These are phyloP conservation scores for Leucophenga montana DNA, from an alignment of 2,888 invertebrate species.

Conservation along the genomic window DNA sequence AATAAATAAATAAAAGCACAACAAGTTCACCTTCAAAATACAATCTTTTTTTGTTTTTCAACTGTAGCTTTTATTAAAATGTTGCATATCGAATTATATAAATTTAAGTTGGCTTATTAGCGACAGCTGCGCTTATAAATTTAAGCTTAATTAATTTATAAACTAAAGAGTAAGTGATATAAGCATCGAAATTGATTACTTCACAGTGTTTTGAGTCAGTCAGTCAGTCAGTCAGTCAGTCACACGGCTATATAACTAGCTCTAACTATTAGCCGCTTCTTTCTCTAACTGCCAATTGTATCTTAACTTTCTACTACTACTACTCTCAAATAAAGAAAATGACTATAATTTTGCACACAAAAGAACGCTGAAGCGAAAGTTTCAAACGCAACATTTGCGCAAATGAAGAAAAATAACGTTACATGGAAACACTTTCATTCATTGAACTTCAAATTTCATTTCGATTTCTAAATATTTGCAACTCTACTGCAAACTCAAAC, in stretches of 20 bases:
- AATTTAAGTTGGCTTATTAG: slow-evolving; percentile 10
- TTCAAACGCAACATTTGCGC: background rate
- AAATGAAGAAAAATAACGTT: background rate
- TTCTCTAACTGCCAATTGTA: too few relatives aligned
- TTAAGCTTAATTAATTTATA: slow-evolving; percentile 20
- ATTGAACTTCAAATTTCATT: background rate
- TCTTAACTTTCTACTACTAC: too few relatives aligned
- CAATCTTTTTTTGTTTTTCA: background rate
- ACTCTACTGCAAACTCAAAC: background rate
- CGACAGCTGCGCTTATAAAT: slow-evolving; percentile 11
- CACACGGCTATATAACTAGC: too few relatives aligned
- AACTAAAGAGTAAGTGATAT: background rate
- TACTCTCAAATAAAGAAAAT: too few relatives aligned
- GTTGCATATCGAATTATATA: background rate
- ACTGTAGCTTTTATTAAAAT: background rate
- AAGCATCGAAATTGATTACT: too few relatives aligned
- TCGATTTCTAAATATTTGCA: background rate
- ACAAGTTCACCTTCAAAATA: slow-evolving; percentile 15
- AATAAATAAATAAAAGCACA: background rate
- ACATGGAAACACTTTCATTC: slow-evolving; percentile 4
- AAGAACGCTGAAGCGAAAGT: slow-evolving; percentile 19
- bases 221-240: too few relatives aligned
- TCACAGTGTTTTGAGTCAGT: too few relatives aligned
- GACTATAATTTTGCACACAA: background rate
- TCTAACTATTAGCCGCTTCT: background rate